A percentile compares a stretch with the other conserved stretches of the same genome.
Conservation (phyloP, 2,888 invertebrate species). For the Mechanitis mazaeus region DNA sequence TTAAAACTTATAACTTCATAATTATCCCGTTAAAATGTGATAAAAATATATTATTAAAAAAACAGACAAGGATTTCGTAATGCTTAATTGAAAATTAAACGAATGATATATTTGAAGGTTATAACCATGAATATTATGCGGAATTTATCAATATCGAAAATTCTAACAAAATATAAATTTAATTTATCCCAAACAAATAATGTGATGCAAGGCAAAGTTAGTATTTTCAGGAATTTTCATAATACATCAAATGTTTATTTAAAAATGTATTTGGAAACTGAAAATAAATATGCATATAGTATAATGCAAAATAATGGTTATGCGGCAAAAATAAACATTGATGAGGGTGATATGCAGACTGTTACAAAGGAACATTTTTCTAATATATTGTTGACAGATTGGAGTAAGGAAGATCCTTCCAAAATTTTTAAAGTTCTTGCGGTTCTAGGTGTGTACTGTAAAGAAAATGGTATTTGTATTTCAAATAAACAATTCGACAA, state of each 20-base stretch:
- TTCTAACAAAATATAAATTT: background rate
- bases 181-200: background rate
- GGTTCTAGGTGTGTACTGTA: conserved; percentile 50
- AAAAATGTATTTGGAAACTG: conserved; percentile 61
- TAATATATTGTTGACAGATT: conserved; percentile 42
- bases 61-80: too few species aligned
- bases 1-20: too few species aligned
- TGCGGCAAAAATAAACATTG: conserved; percentile 37
- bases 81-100: background rate
- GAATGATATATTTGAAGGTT: background rate
- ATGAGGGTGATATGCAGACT: conserved; percentile 16
- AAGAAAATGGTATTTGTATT: conserved; percentile 50
- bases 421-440: conserved; percentile 52
- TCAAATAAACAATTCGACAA: conserved; percentile 57
- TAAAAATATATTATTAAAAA: too few species aligned
- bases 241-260: conserved; percentile 34
- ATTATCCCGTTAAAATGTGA: too few species aligned
- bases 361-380: conserved; percentile 42
- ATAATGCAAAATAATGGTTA: conserved; percentile 60
- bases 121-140: conserved; percentile 6
- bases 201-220: background rate
- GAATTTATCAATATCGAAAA: background rate
- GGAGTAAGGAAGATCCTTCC: conserved; percentile 41
- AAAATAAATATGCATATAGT: conserved; percentile 61
- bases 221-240: conserved; percentile 34